Base-by-base conservation (phyloP, 2,113 vertebrate genomes). In the Anser cygnoides region DNA sequence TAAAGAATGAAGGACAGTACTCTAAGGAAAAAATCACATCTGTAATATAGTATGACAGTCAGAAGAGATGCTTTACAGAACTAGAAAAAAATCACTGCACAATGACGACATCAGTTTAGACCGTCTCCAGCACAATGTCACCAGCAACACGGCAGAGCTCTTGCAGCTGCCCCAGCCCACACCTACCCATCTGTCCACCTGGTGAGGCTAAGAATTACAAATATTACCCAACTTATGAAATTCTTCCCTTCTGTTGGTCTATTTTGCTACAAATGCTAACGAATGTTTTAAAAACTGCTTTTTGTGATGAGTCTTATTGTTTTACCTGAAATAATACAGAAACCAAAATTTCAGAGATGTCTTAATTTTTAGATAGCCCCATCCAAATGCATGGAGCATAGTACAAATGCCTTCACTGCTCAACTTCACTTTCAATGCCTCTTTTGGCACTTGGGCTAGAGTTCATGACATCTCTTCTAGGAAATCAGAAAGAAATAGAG, bases 141-240 rank as follows among this genome's bases (percentile, higher is more conserved):
- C 31, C 63, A 19, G 22, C 65, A 77, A 28, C 55, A 15, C 55
- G 71, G 18, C 57, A 15, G 9, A 88, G 41, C 43, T 87, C 8
- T 65, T 57, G 66, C 72, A 46, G 52, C 35, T 79, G 77, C 26
- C 26, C 18, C 33, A 39, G 75, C 33, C 13, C 46, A 67, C 5
- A 20, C 22, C 1, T 4, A 20, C 22, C 1, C 2, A 9, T 9
- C 35, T 70, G 39, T 49, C 37, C 20, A 1, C 33, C 41, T 37
- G 62, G 37, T 18, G 50, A 2, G 43, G 61, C 65, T 31, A 21
- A 55, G 55, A n/a, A 68, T 11, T 33, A 3, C 0, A 23, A 76
- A 65, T 41, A 22, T 43, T 1, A 50, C 9, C 13, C 20, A 44
- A 72, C 19, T 33, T 31, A 28, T 15, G 52, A 78, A 6, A 9